Evolutionary conservation across 2,113 vertebrate species (phyloP), one percentile per base, ranked within the genome.

Genomic region (Ceyx cyanopectus): DNA sequence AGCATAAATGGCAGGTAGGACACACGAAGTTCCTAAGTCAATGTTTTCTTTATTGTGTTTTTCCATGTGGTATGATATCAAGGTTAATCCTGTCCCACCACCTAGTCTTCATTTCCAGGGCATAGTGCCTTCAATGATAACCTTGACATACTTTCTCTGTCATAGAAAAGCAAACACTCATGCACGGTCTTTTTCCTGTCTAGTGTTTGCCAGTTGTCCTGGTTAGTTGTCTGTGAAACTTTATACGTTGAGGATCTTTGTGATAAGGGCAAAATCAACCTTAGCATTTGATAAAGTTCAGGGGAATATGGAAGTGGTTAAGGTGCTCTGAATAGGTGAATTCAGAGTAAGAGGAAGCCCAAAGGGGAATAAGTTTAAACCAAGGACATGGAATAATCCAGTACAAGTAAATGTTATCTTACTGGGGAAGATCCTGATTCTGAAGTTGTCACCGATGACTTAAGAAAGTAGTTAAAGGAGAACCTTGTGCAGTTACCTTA

Each of bases 61-160:
- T 40, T 66, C 43, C 7, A 2, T 4, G 7, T 24, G 43, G 19
- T 24, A 6, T 66, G 27, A n/a, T 70, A 56, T 0, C 0, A 4
- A 80, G 29, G 34, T 40, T 79, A 14, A 3, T 32, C 1, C 21
- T 58, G 63, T 69, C 68, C 57, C 17, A 29, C 27, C 22, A 83
- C 24, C 60, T 67, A 10, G 26, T 54, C 50, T n/a, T 27, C 19
- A 13, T 69, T 87, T 23, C 43, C 22, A 37, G 54, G 70, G 51
- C 40, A 9, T 10, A 45, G 32, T 41, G n/a, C 29, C 56, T 54
- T 60, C 63, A 23, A 26, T 51, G 51, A 22, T 46, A 58, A 62
- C 43, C 67, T 66, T 81, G 78, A 56, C 65, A 66, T 2, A 40
- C 9, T 67, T 2, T 66, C 27, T 43, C 43, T 45, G 11, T 77